These are phyloP conservation scores for Quadroppia sp. DNA, from an alignment of 2,888 invertebrate genomes.

Conservation along the genomic window DNA sequence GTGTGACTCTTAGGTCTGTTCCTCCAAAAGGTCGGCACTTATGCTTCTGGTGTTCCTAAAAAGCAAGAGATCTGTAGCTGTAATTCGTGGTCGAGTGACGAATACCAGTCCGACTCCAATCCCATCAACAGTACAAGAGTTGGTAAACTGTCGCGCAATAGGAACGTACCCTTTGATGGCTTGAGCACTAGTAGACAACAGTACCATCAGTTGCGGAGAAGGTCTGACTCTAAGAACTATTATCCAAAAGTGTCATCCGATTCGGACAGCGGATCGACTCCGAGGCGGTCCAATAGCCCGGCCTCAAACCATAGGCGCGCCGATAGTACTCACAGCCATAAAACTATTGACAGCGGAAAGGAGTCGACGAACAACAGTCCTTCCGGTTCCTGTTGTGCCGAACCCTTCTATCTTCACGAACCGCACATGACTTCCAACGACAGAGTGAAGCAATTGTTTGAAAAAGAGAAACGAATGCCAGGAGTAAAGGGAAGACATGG, in stretches of 20 bases:
- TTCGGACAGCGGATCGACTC: conserved; percentile 52
- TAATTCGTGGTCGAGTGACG: conserved; percentile 25
- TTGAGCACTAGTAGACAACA: background rate
- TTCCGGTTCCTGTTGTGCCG: conserved; percentile 40
- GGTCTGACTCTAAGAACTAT: conserved; percentile 13
- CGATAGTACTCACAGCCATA: conserved; percentile 34
- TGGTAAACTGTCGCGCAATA: conserved; percentile 6
- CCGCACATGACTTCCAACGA: conserved; percentile 75
- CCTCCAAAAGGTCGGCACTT: background rate
- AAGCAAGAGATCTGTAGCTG: conserved; percentile 14
- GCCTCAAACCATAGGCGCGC: conserved; percentile 52
- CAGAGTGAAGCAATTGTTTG: conserved; percentile 76
- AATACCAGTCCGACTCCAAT: conserved; percentile 19
- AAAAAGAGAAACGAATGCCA: conserved; percentile 50
- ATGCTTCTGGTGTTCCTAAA: background rate
- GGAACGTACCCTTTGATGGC: conserved; percentile 17
- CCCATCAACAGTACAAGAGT: background rate
- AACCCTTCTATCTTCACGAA: conserved; percentile 75
- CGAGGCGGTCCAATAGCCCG: conserved; percentile 56
- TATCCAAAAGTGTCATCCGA: conserved; percentile 40
- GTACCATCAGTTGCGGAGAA: conserved; percentile 8
- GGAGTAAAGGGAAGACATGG: background rate
- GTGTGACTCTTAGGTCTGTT: background rate
- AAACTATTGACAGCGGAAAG: conserved; percentile 28
- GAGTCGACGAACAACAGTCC: conserved; percentile 29